Conservation (phyloP, 2,797 vertebrate species). For the Coregonus sp. region DNA sequence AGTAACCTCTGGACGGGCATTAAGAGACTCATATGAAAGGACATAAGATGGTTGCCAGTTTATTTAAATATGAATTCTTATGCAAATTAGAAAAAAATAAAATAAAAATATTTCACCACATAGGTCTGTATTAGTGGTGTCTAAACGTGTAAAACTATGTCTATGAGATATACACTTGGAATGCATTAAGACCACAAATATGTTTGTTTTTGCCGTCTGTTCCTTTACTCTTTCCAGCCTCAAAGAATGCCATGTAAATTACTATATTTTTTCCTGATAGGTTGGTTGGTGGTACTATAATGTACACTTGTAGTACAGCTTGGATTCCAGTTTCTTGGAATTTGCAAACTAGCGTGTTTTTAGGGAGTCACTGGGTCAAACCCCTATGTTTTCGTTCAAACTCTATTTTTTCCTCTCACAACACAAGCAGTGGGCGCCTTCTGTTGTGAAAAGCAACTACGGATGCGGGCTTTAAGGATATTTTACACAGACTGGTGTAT, state of each 20-base stretch:
- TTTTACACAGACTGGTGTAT: too few relatives aligned
- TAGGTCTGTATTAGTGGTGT: neutral
- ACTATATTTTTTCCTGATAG: neutral
- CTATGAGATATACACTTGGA: neutral
- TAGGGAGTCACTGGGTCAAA: too few relatives aligned
- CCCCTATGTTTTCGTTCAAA: too few relatives aligned
- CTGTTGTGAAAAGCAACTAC: too few relatives aligned
- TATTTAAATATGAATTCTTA: neutral
- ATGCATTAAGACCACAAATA: neutral
- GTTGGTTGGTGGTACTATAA: conserved; percentile 62
- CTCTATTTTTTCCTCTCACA: too few relatives aligned
- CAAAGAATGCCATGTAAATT: neutral
- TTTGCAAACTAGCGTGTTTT: conserved; percentile 78
- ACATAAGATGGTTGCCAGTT: neutral
- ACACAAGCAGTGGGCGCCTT: too few relatives aligned
- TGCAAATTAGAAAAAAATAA: neutral
- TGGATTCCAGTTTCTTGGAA: conserved; percentile 88
- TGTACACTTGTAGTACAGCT: conserved; percentile 88
- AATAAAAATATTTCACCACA: neutral
- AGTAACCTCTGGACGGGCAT: neutral
- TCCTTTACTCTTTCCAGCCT: conserved; percentile 49
- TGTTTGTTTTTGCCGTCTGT: too few relatives aligned
- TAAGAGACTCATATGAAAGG: neutral
- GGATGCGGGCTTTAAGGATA: too few relatives aligned
- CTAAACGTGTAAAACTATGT: neutral